Evolutionary conservation across 2,113 vertebrate species (phyloP), one percentile per base, ranked within the genome.

Genomic region (Dasyprocta punctata): DNA sequence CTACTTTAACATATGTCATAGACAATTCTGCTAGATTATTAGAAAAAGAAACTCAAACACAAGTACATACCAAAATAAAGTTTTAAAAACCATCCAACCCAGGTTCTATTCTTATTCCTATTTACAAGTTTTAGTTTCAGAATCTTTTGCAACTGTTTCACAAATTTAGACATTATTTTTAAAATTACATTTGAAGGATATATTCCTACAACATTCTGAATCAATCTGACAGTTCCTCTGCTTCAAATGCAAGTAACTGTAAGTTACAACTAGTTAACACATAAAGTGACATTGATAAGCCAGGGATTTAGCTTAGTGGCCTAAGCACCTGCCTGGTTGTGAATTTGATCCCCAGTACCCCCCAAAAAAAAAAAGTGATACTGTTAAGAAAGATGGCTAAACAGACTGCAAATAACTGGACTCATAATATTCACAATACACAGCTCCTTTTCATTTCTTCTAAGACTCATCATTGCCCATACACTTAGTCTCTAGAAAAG

Each of bases 41-140:
- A 81, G 61, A 17, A 96, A 96, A 24, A 92, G 52, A 92, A 65
- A 92, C 49, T 78, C 22, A 69, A 28, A 67, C 7, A 75, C 24
- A 90, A 89, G 8, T 4, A 92, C 1, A 71, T 5, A 94, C 44
- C 33, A 49, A 89, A 78, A 69, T 36, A 69, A 65, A 85, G 36
- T 56, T 80, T 52, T 77, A 73, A 86, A 90, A 84, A n/a, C 1
- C 7, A 44, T n/a, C 67, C 33, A 60, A 56, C 5, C 92, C 17
- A 77, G 41, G 85, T 69, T 90, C 75, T 71, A 86, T 56, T 84
- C 82, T 90, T 88, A 94, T 3, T 89, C 44, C 33, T 90, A 63
- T 82, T 83, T 90, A 20, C 19, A 94, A 92, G 17, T 87, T 67
- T 77, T 77, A 75, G 36, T 89, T 95, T 82, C 54, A 96, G 58